A percentile compares a stretch with the other conserved stretches of the same genome.
These are phyloP conservation scores for Dipodomys stephensi DNA, from an alignment of 2,113 vertebrate genomes.

Conservation along the genomic window DNA sequence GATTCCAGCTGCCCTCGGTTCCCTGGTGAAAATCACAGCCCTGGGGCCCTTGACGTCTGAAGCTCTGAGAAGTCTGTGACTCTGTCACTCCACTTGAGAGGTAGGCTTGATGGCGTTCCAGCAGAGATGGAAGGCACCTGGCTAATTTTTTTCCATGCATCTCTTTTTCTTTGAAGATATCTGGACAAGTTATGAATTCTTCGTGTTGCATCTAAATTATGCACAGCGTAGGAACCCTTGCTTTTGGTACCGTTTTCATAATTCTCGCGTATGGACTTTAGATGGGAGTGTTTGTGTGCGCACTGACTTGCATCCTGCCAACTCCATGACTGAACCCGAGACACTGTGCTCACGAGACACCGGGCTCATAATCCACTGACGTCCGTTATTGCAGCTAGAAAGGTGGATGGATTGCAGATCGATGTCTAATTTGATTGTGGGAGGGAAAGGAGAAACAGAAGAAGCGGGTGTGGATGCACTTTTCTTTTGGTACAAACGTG, in stretches of 20 bases:
- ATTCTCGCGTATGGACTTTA: not conserved
- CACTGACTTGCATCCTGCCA: not conserved
- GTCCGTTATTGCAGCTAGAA: not conserved
- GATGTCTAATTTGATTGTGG: not conserved
- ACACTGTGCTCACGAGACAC: not conserved
- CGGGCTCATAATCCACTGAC: no score
- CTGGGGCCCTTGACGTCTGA: not conserved
- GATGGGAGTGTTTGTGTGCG: not conserved
- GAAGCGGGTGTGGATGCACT: no score
- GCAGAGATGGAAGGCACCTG: not conserved
- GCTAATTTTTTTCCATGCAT: not conserved
- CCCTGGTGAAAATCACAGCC: not conserved
- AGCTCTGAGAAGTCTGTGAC: not conserved
- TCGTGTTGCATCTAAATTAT: not conserved
- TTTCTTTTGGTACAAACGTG: not conserved
- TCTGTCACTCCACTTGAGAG: not conserved
- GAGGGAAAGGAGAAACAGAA: not conserved
- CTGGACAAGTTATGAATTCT: not conserved
- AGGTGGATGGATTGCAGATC: rapidly evolving
- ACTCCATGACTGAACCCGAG: not conserved
- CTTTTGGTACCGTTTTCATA: not conserved
- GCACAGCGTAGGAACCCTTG: not conserved
- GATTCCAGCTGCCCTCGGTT: not conserved
- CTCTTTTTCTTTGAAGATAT: not conserved
- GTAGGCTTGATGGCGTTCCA: not conserved